These are phyloP conservation scores for Anguilla marmorata DNA, from an alignment of 2,797 vertebrate species.

Conservation along the genomic window DNA sequence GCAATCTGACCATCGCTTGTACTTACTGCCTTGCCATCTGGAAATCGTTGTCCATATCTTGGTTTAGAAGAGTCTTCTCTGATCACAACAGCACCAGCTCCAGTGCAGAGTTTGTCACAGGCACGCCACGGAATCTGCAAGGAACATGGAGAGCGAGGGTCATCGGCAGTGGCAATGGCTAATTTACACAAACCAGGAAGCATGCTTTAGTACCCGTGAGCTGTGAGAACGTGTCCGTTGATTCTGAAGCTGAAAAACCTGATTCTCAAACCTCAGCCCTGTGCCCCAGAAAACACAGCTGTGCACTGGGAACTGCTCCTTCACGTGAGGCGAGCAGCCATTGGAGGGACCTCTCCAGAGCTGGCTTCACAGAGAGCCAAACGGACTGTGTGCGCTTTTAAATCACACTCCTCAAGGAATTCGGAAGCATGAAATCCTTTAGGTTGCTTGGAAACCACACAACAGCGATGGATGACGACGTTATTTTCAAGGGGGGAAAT, in stretches of 20 bases:
- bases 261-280: neutral
- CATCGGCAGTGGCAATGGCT: neutral
- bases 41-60: constrained; percentile 16
- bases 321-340: neutral
- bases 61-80: neutral
- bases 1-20: neutral
- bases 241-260: neutral
- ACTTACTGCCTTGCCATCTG: constrained; percentile 22
- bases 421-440: neutral
- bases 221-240: neutral
- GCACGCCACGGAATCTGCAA: constrained; percentile 1
- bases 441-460: neutral
- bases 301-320: neutral
- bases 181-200: neutral
- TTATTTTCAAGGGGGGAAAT: neutral
- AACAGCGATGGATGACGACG: neutral
- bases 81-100: neutral
- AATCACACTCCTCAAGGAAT: neutral
- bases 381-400: neutral
- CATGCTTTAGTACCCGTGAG: neutral
- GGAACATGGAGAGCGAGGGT: neutral
- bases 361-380: neutral
- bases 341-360: neutral
- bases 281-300: neutral
- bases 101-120: neutral